Evolutionary conservation across 2,113 vertebrate genomes (phyloP), one percentile per base, ranked within the genome.

Genomic region (Oryzias woworae): DNA sequence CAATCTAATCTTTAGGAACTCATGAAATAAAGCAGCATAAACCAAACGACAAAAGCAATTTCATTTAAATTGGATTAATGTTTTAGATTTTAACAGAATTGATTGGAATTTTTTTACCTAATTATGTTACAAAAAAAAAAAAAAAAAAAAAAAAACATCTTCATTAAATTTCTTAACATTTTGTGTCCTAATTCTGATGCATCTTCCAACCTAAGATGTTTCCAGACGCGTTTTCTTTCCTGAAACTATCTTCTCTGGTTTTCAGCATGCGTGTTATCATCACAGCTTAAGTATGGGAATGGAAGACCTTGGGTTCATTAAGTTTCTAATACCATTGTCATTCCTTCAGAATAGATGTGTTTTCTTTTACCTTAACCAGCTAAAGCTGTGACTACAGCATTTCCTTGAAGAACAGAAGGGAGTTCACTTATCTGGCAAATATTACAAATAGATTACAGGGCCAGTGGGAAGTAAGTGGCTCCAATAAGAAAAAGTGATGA

Each of bases 361-460:
- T 2, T 23, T 52, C n/a, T 65, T 41, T 43, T 50, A 61, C 51
- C 58, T 57, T 66, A 18, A 48, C 42, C 58, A 61, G 77, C 61
- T 73, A 53, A 81, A 73, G 58, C 12, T 36, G 53, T 84, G 69
- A 73, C 71, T 49, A 22, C 5, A 16, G 51, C 77, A 50, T 77
- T 76, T 77, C 48, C 48, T 69, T 78, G 63, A 85, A 84, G 62
- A 85, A 84, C 74, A 64, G 78, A 75, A 74, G 43, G 56, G 62
- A 85, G 85, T 85, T 86, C 80, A 85, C 86, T 91, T 88, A 86
- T 75, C 75, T 84, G 60, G 71, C 75, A 87, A 90, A 90, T 90
- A 90, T 91, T 90, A 89, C 90, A 92, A 88, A 83, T 75, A 89
- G 79, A 91, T 90, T 88, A 89, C 20, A 43, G 69, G 67, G 68